A percentile compares a stretch with the other conserved stretches of the same genome.
Conservation (phyloP, 2,888 invertebrate species). For the Oscheius onirici region DNA sequence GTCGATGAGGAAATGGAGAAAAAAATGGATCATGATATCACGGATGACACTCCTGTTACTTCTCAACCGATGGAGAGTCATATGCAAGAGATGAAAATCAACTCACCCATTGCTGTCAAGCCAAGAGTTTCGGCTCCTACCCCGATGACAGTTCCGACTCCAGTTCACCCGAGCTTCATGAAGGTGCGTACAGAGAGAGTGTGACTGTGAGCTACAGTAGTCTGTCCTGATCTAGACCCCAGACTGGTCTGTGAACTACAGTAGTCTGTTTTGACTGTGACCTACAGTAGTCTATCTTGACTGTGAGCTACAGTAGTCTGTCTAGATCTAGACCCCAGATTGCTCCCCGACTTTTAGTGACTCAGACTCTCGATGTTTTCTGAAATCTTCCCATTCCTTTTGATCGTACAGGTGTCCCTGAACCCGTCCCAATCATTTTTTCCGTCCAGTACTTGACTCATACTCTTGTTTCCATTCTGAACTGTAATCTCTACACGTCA, state of each 20-base stretch:
- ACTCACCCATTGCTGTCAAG: conserved; percentile 7
- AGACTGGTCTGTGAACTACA: no score
- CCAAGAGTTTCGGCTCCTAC: neutral
- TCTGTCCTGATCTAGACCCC: neutral
- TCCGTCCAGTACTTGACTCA: no score
- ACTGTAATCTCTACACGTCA: no score
- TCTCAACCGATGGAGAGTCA: conserved; percentile 5
- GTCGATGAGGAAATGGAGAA: conserved; percentile 40
- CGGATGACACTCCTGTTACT: conserved; percentile 13
- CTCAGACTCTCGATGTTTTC: no score
- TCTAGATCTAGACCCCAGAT: no score
- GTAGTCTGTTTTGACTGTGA: no score
- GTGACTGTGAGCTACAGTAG: neutral
- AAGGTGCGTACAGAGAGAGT: neutral
- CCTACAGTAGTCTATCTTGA: no score
- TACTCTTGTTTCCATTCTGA: no score
- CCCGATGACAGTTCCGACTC: neutral
- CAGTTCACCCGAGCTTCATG: conserved; percentile 7
- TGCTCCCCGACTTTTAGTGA: no score
- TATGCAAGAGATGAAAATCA: conserved; percentile 22
- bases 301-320: neutral
- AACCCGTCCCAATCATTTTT: no score
- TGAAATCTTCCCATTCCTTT: no score
- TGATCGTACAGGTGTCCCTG: no score
- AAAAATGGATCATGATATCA: conserved; percentile 10